phyloP scores from a whole-genome alignment of 2,797 vertebrate species.

The Eulemur albifrons region DNA sequence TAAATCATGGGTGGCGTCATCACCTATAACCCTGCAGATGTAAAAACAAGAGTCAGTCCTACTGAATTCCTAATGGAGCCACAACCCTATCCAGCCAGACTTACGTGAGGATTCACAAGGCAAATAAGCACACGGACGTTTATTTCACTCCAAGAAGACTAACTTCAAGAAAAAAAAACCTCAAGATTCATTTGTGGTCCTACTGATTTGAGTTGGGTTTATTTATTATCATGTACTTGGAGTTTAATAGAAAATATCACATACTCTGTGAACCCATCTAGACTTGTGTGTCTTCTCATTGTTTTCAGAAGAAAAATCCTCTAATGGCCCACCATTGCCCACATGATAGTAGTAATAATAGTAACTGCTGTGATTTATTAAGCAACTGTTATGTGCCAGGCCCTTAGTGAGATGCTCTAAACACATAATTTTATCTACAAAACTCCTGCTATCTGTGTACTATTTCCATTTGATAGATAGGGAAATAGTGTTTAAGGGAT shows the following conservation, averaged over 20 bases:
- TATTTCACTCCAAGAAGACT: background rate
- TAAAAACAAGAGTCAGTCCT: background rate
- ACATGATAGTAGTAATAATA: background rate
- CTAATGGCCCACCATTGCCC: background rate
- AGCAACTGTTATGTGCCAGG: background rate
- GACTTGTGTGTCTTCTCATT: background rate
- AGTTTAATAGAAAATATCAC: background rate
- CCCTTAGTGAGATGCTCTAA: background rate
- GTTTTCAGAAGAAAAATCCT: background rate
- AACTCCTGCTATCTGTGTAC: background rate
- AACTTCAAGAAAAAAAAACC: background rate
- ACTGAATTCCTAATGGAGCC: background rate
- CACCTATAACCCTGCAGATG: background rate
- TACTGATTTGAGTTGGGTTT: background rate
- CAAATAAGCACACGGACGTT: background rate
- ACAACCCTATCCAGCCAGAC: background rate
- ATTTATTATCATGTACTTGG: background rate
- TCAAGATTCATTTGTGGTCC: background rate
- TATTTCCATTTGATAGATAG: background rate
- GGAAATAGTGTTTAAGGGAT: background rate
- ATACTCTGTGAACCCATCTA: background rate
- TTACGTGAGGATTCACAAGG: background rate
- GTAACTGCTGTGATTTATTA: background rate
- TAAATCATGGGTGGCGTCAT: background rate
- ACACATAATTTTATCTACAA: background rate